Conservation (phyloP, 2,113 vertebrate species). For the Spea multiplicata region DNA sequence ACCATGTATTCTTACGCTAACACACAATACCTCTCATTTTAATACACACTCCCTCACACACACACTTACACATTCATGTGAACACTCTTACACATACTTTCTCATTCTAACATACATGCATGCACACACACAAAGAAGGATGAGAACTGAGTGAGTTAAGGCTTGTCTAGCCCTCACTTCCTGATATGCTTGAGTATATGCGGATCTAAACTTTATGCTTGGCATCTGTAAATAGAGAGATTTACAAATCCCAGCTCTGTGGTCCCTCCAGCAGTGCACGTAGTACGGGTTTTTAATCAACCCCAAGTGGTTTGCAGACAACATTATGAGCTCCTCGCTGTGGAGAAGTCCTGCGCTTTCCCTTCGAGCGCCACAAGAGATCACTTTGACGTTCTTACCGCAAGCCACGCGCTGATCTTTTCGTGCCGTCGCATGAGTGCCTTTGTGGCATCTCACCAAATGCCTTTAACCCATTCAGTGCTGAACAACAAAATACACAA, state of each 20-base stretch:
- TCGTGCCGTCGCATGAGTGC: constrained; percentile 10
- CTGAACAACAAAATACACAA: background rate
- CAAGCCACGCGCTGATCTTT: constrained; percentile 27
- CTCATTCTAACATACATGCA: too few species aligned
- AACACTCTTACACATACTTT: too few species aligned
- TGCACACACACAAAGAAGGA: too few species aligned
- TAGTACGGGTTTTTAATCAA: constrained; percentile 20
- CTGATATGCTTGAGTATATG: too few species aligned
- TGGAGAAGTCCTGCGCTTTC: constrained; percentile 2
- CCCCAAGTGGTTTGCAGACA: constrained; percentile 9
- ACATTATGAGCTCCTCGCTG: background rate
- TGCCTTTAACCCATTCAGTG: constrained; percentile 32
- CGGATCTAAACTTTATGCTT: too few species aligned
- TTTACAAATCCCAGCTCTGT: constrained; percentile 1
- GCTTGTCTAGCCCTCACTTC: too few species aligned
- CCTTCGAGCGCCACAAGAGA: constrained; percentile 21
- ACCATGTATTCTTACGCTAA: too few species aligned
- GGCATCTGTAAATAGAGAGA: background rate
- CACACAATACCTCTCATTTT: too few species aligned
- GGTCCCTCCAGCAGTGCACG: constrained; percentile 1
- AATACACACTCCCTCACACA: too few species aligned
- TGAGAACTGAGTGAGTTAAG: too few species aligned
- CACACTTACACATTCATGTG: too few species aligned
- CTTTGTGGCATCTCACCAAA: constrained; percentile 25
- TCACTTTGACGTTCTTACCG: constrained; percentile 19